These are phyloP conservation scores for Conger conger DNA, from an alignment of 2,113 vertebrate genomes.

Conservation along the genomic window DNA sequence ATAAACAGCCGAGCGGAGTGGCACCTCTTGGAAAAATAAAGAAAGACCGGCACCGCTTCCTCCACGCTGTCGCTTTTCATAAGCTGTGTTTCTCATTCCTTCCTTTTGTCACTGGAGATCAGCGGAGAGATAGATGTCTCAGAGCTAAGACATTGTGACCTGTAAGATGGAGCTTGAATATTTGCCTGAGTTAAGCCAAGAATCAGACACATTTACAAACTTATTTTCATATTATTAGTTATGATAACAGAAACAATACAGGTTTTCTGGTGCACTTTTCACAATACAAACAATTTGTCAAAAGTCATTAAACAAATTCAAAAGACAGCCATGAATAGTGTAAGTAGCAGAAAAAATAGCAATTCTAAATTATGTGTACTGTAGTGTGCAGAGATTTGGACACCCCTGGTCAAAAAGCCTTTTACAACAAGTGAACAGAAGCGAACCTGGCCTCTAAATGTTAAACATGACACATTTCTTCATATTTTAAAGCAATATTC, in stretches of 20 bases:
- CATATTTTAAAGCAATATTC: no score
- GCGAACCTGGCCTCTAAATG: no score
- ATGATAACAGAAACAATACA: background rate
- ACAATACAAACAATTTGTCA: no score
- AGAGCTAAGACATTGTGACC: background rate
- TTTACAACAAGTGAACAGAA: no score
- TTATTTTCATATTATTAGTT: background rate
- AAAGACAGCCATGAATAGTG: background rate
- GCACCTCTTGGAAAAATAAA: background rate
- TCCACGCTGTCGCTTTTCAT: slow-evolving; percentile 8
- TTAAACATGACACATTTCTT: no score
- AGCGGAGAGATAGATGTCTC: background rate
- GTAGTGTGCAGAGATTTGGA: no score
- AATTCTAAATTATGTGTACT: background rate
- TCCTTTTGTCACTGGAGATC: slow-evolving; percentile 4
- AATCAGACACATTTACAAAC: background rate
- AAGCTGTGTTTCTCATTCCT: background rate
- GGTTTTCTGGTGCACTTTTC: no score
- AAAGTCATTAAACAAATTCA: background rate
- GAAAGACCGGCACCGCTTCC: background rate
- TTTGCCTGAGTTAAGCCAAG: background rate
- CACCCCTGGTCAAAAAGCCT: no score
- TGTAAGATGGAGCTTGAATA: background rate
- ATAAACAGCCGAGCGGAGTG: slow-evolving; percentile 6
- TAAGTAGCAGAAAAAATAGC: background rate